These are phyloP conservation scores for Geopemphigus sp. DNA, from an alignment of 1,140 invertebrate species.

Conservation along the genomic window DNA sequence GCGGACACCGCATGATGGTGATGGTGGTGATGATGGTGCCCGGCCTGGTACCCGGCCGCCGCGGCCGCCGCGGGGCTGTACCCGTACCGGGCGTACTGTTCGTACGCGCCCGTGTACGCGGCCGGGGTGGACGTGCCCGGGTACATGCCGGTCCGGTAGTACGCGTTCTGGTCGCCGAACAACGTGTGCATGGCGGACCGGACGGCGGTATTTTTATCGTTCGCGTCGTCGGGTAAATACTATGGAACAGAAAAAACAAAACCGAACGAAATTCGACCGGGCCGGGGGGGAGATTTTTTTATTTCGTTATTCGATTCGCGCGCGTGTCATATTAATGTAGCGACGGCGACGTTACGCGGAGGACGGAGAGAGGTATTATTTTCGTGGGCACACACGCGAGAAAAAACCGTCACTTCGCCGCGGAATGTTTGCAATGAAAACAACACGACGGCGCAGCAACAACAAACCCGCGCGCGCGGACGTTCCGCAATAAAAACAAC, in stretches of 20 bases:
- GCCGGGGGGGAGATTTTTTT: background rate
- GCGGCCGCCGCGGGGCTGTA: constrained; percentile 60
- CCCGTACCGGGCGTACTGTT: constrained; percentile 71
- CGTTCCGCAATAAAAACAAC: constrained; percentile 39
- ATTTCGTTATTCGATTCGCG: background rate
- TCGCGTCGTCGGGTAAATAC: background rate
- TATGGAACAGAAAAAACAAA: too few relatives aligned
- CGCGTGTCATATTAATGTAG: too few relatives aligned
- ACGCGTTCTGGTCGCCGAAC: constrained; percentile 79
- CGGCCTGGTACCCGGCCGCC: constrained; percentile 56
- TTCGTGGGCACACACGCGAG: background rate
- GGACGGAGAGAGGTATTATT: background rate
- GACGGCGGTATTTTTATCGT: too few relatives aligned
- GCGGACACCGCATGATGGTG: constrained; percentile 54
- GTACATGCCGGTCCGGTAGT: constrained; percentile 58
- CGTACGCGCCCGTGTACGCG: constrained; percentile 58
- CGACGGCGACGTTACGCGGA: too few relatives aligned
- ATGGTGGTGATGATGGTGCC: constrained; percentile 52
- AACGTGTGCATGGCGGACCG: constrained; percentile 74
- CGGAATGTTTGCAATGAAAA: constrained; percentile 46
- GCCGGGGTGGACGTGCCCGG: constrained; percentile 52
- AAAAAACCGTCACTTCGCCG: constrained; percentile 27
- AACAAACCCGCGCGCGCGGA: constrained; percentile 43
- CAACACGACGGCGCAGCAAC: constrained; percentile 15
- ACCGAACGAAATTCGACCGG: background rate